phyloP scores from a whole-genome alignment of 2,888 invertebrate species.

The Agriotes lineatus region DNA sequence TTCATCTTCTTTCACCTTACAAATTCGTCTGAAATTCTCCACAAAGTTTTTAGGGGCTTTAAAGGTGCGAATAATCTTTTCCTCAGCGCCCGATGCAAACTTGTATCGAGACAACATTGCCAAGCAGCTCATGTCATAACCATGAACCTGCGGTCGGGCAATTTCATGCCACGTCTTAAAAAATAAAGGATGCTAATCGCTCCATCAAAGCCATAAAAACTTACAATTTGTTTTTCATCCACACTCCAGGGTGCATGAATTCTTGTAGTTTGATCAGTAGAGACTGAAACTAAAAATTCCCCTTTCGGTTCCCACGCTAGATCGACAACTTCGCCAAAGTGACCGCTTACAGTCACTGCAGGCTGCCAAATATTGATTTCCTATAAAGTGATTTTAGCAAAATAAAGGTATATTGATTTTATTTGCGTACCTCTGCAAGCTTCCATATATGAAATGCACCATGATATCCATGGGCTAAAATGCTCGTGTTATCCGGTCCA shows the following conservation, averaged over 20 bases:
- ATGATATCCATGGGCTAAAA: conserved; percentile 91
- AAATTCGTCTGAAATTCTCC: conserved; percentile 78
- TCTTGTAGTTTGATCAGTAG: conserved; percentile 91
- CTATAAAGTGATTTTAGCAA: conserved; percentile 52
- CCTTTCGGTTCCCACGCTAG: conserved; percentile 87
- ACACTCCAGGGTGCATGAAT: conserved; percentile 87
- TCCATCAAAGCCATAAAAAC: conserved; percentile 4
- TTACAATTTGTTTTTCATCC: conserved; percentile 58
- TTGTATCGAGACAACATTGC: conserved; percentile 77
- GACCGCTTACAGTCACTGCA: conserved; percentile 80
- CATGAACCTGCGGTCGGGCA: conserved; percentile 96
- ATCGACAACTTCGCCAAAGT: conserved; percentile 87
- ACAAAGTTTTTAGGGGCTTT: conserved; percentile 87
- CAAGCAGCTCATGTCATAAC: conserved; percentile 90
- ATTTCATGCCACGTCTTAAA: conserved; percentile 88
- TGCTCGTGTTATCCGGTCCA: conserved; percentile 75
- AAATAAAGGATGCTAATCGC: too few species aligned
- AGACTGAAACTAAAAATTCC: conserved; percentile 81
- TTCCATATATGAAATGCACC: conserved; percentile 94
- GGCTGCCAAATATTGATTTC: conserved; percentile 74
- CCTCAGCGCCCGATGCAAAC: conserved; percentile 95
- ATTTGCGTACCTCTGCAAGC: conserved; percentile 62
- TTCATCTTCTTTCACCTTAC: conserved; percentile 63
- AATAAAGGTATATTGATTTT: background rate
- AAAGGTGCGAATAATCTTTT: conserved; percentile 93